These are phyloP conservation scores for Mus musculus DNA, from an alignment of 2,113 vertebrate genomes.

Conservation along the genomic window DNA sequence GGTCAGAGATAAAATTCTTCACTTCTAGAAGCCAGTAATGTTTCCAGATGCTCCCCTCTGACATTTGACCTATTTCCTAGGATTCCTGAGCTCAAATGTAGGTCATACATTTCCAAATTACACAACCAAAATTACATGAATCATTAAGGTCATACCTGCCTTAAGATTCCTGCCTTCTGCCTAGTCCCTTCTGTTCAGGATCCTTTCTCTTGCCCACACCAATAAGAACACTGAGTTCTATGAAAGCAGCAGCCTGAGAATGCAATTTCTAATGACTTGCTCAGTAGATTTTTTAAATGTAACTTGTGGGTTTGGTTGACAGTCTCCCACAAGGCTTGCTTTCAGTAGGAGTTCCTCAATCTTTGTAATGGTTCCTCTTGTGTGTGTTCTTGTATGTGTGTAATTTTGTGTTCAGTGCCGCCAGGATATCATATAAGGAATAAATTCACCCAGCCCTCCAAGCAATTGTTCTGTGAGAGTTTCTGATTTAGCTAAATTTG, in stretches of 20 bases:
- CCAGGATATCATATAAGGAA: slow-evolving; percentile 30
- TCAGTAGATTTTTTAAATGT: background rate
- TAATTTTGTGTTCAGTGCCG: slow-evolving; percentile 24
- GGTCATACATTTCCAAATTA: background rate
- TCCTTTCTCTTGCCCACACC: background rate
- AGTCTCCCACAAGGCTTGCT: background rate
- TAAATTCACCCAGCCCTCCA: background rate
- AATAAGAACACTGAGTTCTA: background rate
- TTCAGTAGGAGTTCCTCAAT: background rate
- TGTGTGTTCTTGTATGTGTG: background rate
- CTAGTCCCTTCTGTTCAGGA: background rate
- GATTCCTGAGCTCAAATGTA: background rate
- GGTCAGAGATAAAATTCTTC: background rate
- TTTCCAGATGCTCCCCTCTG: slow-evolving; percentile 32
- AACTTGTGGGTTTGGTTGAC: slow-evolving; percentile 10
- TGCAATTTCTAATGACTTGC: background rate
- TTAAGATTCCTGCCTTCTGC: background rate
- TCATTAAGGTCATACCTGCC: background rate
- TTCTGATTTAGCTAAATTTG: slow-evolving; percentile 38
- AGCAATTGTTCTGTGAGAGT: background rate
- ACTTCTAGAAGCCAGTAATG: background rate
- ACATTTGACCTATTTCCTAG: background rate
- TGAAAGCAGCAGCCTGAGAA: background rate
- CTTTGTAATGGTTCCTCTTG: background rate
- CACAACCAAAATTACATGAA: background rate